phyloP scores from a whole-genome alignment of 2,797 vertebrate genomes.

The Gymnoscopelus microlampas region DNA sequence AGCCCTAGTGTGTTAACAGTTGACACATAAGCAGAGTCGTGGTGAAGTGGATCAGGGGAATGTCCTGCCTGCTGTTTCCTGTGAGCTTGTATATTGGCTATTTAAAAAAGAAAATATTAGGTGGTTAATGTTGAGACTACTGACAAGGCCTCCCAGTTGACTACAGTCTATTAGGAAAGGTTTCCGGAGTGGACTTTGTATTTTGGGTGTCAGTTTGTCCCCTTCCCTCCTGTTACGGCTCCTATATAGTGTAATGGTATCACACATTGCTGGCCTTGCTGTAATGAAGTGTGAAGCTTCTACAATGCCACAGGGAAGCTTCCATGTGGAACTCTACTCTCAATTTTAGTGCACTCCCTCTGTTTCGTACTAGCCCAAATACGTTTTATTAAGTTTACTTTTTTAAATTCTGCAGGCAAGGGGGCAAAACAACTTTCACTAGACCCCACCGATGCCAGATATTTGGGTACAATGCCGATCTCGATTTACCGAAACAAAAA shows the following conservation, averaged over 20 bases:
- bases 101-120: too few species aligned
- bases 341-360: constrained; percentile 58
- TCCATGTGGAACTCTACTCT: constrained; percentile 55
- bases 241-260: constrained; percentile 63
- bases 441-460: background rate
- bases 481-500: too few species aligned
- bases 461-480: too few species aligned
- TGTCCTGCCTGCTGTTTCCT: constrained; percentile 65
- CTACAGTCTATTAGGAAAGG: constrained; percentile 60
- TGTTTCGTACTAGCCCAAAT: constrained; percentile 31
- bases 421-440: constrained; percentile 25
- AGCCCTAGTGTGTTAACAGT: constrained; percentile 48
- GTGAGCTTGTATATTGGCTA: too few species aligned
- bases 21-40: constrained; percentile 46
- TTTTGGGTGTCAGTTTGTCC: constrained; percentile 53
- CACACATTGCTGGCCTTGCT: constrained; percentile 65
- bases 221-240: constrained; percentile 31
- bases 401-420: constrained; percentile 6
- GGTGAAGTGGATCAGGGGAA: constrained; percentile 39
- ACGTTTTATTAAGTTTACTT: constrained; percentile 29
- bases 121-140: constrained; percentile 64
- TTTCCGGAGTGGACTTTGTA: constrained; percentile 54
- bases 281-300: constrained; percentile 76
- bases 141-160: constrained; percentile 70
- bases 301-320: constrained; percentile 60